Base-by-base conservation (phyloP, 2,797 vertebrate species). In the Percopsis omiscomaycus region DNA sequence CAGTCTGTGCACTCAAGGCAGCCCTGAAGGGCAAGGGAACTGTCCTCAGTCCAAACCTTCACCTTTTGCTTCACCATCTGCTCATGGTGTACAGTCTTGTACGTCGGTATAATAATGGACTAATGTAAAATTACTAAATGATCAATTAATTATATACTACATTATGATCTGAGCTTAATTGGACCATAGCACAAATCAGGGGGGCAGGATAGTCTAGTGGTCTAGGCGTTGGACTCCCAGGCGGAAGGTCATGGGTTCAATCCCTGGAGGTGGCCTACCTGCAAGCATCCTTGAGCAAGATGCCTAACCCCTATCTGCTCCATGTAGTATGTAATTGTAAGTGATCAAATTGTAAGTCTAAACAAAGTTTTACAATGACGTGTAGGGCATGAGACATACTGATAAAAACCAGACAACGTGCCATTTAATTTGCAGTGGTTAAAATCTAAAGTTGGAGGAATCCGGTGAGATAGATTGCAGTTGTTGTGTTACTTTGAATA, bases 41-140 rank as follows among this genome's bases (percentile, higher is more conserved):
- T 47, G 46, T 47, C 46, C 10, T 47, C 46, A 47, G 46, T 47
- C 46, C 14, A 47, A 6, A 47, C 46, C 46, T 47, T 47, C 2
- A 47, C 46, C 10, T 47, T 11, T 47, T 47, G 46, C 8, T 47
- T 47, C 46, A 11, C 10, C 46, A 47, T 14, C 46, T 47, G 10
- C 46, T 47, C 46, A 11, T 14, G 10, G 2, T 5, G 14, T 47
- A 47, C 46, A 10, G 46, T 47, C 46, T 47, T 47, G 14, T 47
- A 5, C 3, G 46, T 14, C 11, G 12, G 46, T 47, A 47, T 11
- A 12, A 47, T 4, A 1, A 54, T 55, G 54, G 12, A 37, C 32
- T 30, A 55, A 61, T 74, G 32, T 53, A n/a, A 16, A 59, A 74
- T 42, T 4, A 59, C 8, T 37, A 55, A 57, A 58, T 6, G 52